Evolutionary conservation across 92 coral and sea anemone species (phyloP).

Genomic region (Zoanthus solanderi): DNA sequence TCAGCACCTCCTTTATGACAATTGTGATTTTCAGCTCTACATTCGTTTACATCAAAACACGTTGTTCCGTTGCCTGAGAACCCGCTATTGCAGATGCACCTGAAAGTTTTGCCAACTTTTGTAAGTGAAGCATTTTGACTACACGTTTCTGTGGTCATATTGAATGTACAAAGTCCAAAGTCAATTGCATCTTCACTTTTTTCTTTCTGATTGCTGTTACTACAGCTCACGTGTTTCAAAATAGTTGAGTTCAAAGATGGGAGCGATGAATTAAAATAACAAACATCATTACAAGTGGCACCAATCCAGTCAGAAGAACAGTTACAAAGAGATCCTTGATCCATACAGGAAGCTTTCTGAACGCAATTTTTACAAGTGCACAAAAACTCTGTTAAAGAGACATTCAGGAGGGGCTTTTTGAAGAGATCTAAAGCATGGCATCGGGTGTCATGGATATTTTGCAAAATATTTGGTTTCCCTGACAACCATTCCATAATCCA

Average conservation of each 20-base stretch:
- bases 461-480: slow-evolving; percentile 15
- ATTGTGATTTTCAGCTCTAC: background rate
- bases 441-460: slow-evolving; percentile 23
- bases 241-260: background rate
- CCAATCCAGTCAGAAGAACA: slow-evolving; percentile 55
- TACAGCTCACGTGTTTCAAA: slow-evolving; percentile 52
- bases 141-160: slow-evolving; percentile 71
- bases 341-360: slow-evolving; percentile 44
- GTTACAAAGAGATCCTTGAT: slow-evolving; percentile 48
- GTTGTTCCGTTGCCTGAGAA: slow-evolving; percentile 70
- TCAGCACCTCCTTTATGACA: slow-evolving; percentile 35
- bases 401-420: slow-evolving; percentile 38
- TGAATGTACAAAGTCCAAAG: slow-evolving; percentile 61
- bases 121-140: slow-evolving; percentile 56
- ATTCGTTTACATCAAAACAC: slow-evolving; percentile 76
- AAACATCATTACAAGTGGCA: slow-evolving; percentile 61
- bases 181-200: background rate
- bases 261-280: slow-evolving; percentile 35
- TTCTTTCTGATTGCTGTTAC: background rate
- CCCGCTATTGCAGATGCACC: slow-evolving; percentile 74
- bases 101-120: slow-evolving; percentile 52
- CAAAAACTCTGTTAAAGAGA: slow-evolving; percentile 53
- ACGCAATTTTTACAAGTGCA: slow-evolving; percentile 70
- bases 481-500: slow-evolving; percentile 71
- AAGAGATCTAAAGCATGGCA: slow-evolving; percentile 59